A percentile compares a stretch with the other conserved stretches of the same genome.
Evolutionary conservation across 1,140 invertebrate genomes (phyloP).

Genomic region (Tetranychus cinnabarinus): DNA sequence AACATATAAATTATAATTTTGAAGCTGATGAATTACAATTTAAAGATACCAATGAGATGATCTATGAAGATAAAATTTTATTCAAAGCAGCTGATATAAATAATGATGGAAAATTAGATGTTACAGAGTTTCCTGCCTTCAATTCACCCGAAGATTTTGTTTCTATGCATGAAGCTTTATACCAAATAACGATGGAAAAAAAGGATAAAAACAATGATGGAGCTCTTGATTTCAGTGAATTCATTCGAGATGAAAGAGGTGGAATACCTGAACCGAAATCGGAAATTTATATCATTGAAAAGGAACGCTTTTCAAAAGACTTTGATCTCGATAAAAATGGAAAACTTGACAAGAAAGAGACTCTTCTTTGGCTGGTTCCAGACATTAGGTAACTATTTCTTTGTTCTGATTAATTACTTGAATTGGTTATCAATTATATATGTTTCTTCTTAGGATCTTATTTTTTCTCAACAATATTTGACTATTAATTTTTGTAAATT

Average conservation of each 20-base stretch:
- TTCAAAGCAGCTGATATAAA: conserved; percentile 67
- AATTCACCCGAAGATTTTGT: conserved; percentile 79
- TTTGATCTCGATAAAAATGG: conserved; percentile 72
- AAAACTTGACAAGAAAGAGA: conserved; percentile 46
- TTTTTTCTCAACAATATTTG: not conserved
- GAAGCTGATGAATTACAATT: conserved; percentile 30
- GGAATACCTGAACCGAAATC: conserved; percentile 1
- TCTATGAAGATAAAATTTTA: conserved; percentile 52
- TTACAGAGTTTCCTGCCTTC: conserved; percentile 63
- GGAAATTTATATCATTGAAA: conserved; percentile 34
- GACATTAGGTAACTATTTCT: conserved; percentile 31
- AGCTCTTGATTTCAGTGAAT: conserved; percentile 10
- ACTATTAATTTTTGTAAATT: not conserved
- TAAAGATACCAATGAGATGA: conserved; percentile 16
- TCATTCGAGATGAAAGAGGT: conserved; percentile 1
- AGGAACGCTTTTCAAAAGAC: conserved; percentile 69
- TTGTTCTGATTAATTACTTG: conserved; percentile 32
- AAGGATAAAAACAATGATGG: conserved; percentile 13
- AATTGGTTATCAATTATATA: not conserved
- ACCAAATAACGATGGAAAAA: conserved; percentile 11
- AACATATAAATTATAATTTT: conserved; percentile 53
- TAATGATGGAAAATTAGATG: conserved; percentile 47
- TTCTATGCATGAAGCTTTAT: conserved; percentile 44
- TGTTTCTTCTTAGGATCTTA: not conserved
- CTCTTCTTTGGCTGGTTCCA: conserved; percentile 69